phyloP scores from a whole-genome alignment of 1,140 invertebrate genomes.

The Monochamus saltuarius region DNA sequence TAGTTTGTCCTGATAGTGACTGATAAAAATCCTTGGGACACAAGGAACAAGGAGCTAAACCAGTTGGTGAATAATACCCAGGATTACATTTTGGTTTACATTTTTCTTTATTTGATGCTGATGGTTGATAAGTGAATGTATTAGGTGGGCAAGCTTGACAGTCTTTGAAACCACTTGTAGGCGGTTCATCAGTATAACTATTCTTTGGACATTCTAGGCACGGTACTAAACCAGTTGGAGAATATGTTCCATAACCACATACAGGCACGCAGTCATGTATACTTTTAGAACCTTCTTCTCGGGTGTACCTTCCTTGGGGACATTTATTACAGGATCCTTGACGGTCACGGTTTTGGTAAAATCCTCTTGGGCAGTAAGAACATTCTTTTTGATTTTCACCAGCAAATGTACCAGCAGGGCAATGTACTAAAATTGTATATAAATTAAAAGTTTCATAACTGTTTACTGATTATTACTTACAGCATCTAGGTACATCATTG shows the following conservation, averaged over 20 bases:
- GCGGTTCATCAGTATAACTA: constrained; percentile 85
- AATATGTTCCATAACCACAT: constrained; percentile 95
- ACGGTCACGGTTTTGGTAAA: constrained; percentile 88
- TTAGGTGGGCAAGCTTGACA: constrained; percentile 90
- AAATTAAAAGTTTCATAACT: not conserved
- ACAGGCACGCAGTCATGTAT: constrained; percentile 85
- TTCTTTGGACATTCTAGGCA: constrained; percentile 94
- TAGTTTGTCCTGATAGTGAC: constrained; percentile 74
- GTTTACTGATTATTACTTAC: constrained; percentile 59
- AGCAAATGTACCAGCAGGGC: constrained; percentile 92
- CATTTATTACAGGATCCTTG: constrained; percentile 87
- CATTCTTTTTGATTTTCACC: constrained; percentile 84
- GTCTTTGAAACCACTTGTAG: constrained; percentile 88
- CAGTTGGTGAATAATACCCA: constrained; percentile 92
- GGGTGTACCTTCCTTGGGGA: constrained; percentile 89
- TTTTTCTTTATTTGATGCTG: constrained; percentile 77
- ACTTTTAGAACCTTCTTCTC: constrained; percentile 84
- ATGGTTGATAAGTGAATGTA: constrained; percentile 89
- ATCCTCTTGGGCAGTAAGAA: constrained; percentile 85
- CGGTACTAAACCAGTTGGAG: constrained; percentile 90
- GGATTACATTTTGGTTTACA: constrained; percentile 91
- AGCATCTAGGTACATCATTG: constrained; percentile 87
- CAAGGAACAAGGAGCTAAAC: constrained; percentile 89
- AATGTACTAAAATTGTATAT: constrained; percentile 71
- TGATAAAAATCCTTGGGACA: constrained; percentile 95